Conservation (phyloP, 2,888 invertebrate species). For the Chelonus formosanus region DNA sequence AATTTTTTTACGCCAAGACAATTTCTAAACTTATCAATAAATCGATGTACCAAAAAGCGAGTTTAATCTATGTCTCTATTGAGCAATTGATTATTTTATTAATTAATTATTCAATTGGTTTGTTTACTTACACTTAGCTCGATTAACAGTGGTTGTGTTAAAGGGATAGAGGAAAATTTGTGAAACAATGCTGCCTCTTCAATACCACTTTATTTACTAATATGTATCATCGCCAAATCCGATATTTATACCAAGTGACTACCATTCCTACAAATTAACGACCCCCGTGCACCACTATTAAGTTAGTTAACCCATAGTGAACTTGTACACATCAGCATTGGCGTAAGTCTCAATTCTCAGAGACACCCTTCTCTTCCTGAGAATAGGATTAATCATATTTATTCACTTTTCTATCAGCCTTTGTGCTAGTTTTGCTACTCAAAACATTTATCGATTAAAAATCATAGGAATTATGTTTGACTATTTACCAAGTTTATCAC, state of each 20-base stretch:
- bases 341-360: constrained; percentile 33
- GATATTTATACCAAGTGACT: constrained; percentile 42
- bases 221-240: constrained; percentile 42
- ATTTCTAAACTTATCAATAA: too few species aligned
- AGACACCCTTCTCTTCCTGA: constrained; percentile 17
- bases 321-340: constrained; percentile 33
- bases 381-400: constrained; percentile 4
- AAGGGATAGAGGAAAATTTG: neutral
- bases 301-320: constrained; percentile 48
- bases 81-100: too few species aligned
- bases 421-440: neutral
- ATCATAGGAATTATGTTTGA: too few species aligned
- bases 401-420: neutral
- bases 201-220: constrained; percentile 42
- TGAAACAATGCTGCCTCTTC: constrained; percentile 26
- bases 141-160: too few species aligned
- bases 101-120: too few species aligned
- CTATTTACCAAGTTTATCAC: too few species aligned
- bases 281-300: constrained; percentile 44
- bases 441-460: too few species aligned
- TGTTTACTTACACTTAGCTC: too few species aligned
- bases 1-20: too few species aligned
- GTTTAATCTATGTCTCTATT: too few species aligned
- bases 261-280: constrained; percentile 37
- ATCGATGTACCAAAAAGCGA: too few species aligned